These are phyloP conservation scores for Leucosticte australis DNA, from an alignment of 2,113 vertebrate genomes.

Conservation along the genomic window DNA sequence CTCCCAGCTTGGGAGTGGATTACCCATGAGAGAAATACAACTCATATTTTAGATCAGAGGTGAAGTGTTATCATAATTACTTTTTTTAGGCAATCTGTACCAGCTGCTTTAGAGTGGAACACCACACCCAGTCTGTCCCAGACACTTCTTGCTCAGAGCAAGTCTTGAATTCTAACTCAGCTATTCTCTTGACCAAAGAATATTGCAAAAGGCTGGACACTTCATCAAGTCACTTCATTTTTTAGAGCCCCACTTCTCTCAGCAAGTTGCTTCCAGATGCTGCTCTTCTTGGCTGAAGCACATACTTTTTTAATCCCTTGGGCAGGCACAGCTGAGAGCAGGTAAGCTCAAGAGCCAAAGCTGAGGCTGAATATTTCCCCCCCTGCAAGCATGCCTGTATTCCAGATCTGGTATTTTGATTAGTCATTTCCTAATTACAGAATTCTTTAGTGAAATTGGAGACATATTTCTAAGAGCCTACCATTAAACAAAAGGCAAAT, in stretches of 20 bases:
- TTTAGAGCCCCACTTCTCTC: neutral
- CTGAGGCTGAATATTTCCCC: neutral
- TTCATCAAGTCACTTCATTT: neutral
- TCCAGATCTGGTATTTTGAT: neutral
- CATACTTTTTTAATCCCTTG: neutral
- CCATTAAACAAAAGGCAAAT: neutral
- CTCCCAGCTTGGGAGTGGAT: neutral
- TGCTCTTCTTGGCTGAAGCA: neutral
- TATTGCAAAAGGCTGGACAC: neutral
- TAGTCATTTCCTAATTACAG: neutral
- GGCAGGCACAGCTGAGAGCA: neutral
- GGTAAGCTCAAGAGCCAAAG: neutral
- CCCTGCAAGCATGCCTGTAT: neutral
- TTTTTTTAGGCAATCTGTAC: neutral
- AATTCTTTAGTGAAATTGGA: neutral
- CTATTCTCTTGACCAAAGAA: neutral
- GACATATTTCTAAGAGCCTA: neutral
- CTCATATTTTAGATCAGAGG: neutral
- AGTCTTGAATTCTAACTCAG: neutral
- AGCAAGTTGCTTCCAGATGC: neutral
- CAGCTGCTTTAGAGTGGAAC: neutral
- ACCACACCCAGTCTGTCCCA: neutral
- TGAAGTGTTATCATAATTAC: neutral
- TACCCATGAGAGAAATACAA: neutral
- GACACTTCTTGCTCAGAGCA: neutral